phyloP scores from a whole-genome alignment of 1,140 invertebrate genomes.

The Microplitis mediator region DNA sequence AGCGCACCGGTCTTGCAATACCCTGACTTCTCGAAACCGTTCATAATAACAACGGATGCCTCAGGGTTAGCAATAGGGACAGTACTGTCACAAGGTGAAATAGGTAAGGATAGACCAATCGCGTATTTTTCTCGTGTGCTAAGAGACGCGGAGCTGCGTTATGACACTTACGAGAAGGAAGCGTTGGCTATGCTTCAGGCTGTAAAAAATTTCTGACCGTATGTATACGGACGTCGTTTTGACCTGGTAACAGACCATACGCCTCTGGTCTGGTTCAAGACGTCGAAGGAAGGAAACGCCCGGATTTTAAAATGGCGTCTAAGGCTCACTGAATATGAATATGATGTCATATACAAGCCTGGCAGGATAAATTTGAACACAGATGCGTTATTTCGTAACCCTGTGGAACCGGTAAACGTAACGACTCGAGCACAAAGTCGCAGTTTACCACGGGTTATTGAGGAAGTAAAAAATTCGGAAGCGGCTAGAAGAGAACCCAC shows the following conservation, averaged over 20 bases:
- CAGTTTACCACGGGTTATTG: neutral
- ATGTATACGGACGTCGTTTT: no score
- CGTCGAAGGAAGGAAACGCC: no score
- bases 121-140: no score
- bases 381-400: constrained; percentile 41
- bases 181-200: constrained; percentile 49
- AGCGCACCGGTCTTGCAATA: constrained; percentile 34
- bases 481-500: no score
- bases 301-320: constrained; percentile 61
- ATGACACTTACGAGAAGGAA: no score
- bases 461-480: no score
- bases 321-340: constrained; percentile 41
- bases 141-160: no score
- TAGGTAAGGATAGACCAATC: no score
- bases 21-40: constrained; percentile 37
- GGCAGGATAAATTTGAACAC: constrained; percentile 51
- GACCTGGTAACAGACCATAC: no score
- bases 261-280: no score
- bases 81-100: constrained; percentile 31
- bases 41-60: constrained; percentile 37
- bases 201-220: constrained; percentile 54
- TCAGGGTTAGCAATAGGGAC: constrained; percentile 29
- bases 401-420: neutral
- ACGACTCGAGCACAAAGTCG: neutral
- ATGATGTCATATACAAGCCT: constrained; percentile 32